Base-by-base conservation (phyloP, 2,888 invertebrate genomes). In the Drosophila cognata region DNA sequence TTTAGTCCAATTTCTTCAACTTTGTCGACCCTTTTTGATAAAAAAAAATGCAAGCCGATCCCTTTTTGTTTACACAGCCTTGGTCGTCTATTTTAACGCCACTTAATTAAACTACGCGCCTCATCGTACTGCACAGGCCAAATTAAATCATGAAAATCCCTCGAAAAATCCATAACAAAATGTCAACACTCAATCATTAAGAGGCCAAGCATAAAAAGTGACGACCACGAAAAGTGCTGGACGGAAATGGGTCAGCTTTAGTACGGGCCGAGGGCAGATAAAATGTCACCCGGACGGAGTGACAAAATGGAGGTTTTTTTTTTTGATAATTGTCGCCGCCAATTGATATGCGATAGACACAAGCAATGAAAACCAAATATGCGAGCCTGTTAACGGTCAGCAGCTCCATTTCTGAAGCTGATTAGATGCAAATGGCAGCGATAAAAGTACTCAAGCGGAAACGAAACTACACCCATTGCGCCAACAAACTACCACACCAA, bases 391-490 rank as follows among this genome's bases (percentile, higher is more conserved):
- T 66, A 64, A 67, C 61, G 79, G 57, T 68, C 52, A 65, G 74
- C 41, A 66, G 70, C 57, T 55, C 61, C 62, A 81, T 64, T 89
- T 79, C 65, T 41, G 51, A 71, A 60, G 74, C 88, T 86, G 86
- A 83, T 86, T 82, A 86, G 86, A 86, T 90, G 88, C 88, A 83
- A 86, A 86, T 89, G 69, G 73, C 63, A 35, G 62, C 53, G 83
- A 88, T 89, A 88, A 81, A 89, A 81, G 64, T 51, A 61, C 48
- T 56, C 55, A 62, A 75, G 64, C 75, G 69, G 75, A 74, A 79
- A 65, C 65, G 61, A 68, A 78, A 74, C 72, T 65, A 62, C 38
- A 56, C 18, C n/a, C 28, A 13, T 46, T 46, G 25, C 25, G 29
- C 28, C 29, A 53, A 71, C 76, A 68, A 76, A 80, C 66, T 73